These are phyloP conservation scores for Nomada ferruginata DNA, from an alignment of 2,888 invertebrate species.

Conservation along the genomic window DNA sequence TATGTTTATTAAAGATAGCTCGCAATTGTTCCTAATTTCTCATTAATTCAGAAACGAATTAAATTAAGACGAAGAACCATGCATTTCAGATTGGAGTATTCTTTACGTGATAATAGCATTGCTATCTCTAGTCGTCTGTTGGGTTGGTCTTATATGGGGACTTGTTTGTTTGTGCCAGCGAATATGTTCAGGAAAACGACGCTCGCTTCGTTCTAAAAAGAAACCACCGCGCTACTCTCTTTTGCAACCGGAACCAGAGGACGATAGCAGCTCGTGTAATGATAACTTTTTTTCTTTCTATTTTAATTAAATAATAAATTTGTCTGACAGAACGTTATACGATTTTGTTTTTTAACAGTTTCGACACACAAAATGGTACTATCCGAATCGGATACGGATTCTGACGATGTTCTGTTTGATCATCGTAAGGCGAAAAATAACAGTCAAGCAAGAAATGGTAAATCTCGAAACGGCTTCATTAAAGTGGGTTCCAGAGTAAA, in stretches of 20 bases:
- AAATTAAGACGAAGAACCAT: background rate
- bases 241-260: slow-evolving; percentile 86
- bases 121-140: slow-evolving; percentile 86
- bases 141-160: slow-evolving; percentile 88
- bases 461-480: slow-evolving; percentile 85
- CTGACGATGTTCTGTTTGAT: slow-evolving; percentile 92
- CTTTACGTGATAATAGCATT: slow-evolving; percentile 94
- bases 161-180: slow-evolving; percentile 87
- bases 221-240: slow-evolving; percentile 89
- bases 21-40: background rate
- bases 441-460: slow-evolving; percentile 85
- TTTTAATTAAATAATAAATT: background rate
- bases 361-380: slow-evolving; percentile 86
- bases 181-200: slow-evolving; percentile 85
- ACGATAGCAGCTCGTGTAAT: slow-evolving; percentile 87
- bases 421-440: slow-evolving; percentile 88
- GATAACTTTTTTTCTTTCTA: slow-evolving; percentile 62
- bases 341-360: slow-evolving; percentile 83
- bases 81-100: slow-evolving; percentile 93
- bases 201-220: slow-evolving; percentile 86
- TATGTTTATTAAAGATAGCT: slow-evolving; percentile 80
- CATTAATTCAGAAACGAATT: background rate
- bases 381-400: slow-evolving; percentile 93
- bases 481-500: slow-evolving; percentile 86
- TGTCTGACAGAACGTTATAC: slow-evolving; percentile 14